Evolutionary conservation across 2,888 invertebrate species (phyloP), one percentile per base, ranked within the genome.

Genomic region (Tetanocera ferruginea): DNA sequence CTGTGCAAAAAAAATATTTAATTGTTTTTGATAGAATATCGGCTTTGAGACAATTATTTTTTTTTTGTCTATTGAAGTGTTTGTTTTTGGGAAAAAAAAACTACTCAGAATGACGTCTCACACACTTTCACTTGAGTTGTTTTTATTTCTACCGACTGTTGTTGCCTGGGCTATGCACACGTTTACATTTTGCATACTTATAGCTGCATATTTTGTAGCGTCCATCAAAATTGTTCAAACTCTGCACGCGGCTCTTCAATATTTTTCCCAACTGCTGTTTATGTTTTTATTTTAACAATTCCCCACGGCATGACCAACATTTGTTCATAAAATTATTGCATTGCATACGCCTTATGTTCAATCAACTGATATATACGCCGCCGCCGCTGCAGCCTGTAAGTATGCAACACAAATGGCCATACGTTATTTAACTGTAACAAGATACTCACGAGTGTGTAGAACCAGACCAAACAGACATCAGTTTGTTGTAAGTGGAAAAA

Each of bases 271-370:
- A n/a, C 19, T 17, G 3, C 17, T 52, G 51, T 75, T 66, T 75
- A 37, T 67, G 55, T 67, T 43, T 37, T 55, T n/a, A n/a, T n/a
- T 62, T 49, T 11, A n/a, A 28, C 66, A 75, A 25, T 75, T 66
- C 55, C 23, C 75, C 14, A 28, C 52, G n/a, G 66, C 55, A 67
- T 67, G 75, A 67, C 75, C 75, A 75, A 75, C 55, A 75, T 67
- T 75, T 75, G 75, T 57, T 55, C 52, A 74, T 31, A 55, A 75
- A 75, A 75, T 75, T 37, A 75, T 74, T 74, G 74, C 74, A 74
- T 66, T 52, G 66, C 74, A 74, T 51, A 37, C 64, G 23, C 14
- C 3, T 23, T 9, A 51, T 25, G 25, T 49, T 25, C 69, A 8
- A 19, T 69, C 23, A 34, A 17, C n/a, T 25, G 25, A n/a, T 19